Evolutionary conservation across 2,888 invertebrate genomes (phyloP).

Genomic region (Euplagia quadripunctaria): DNA sequence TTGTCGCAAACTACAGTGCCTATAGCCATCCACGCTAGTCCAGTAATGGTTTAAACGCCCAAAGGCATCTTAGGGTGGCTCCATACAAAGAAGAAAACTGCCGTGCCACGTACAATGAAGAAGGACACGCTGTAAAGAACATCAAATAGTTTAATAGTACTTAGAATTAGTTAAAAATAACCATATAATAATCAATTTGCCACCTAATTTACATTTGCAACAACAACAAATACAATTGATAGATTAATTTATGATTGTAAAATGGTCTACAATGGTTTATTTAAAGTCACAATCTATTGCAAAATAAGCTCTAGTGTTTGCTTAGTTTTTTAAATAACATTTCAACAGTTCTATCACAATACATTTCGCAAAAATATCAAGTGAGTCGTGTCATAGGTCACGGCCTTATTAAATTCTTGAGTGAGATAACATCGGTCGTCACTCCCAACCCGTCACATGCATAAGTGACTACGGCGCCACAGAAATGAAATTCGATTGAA

Average conservation of each 20-base stretch:
- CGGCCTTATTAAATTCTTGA: slow-evolving; percentile 64
- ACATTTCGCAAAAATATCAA: slow-evolving; percentile 52
- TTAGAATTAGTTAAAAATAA: no score
- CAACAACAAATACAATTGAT: no score
- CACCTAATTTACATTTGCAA: no score
- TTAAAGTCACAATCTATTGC: neutral
- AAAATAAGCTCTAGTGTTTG: neutral
- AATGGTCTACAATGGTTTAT: neutral
- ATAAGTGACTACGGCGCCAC: slow-evolving; percentile 46
- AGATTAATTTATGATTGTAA: neutral
- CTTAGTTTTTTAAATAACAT: slow-evolving; percentile 2
- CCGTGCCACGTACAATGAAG: no score
- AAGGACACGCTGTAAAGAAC: no score
- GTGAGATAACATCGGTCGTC: slow-evolving; percentile 62
- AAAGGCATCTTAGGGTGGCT: no score
- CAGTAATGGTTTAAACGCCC: no score
- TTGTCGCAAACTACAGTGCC: no score
- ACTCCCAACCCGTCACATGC: slow-evolving; percentile 39
- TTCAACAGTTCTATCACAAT: slow-evolving; percentile 37
- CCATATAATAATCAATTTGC: no score
- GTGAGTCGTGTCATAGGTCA: slow-evolving; percentile 59
- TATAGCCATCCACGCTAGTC: no score
- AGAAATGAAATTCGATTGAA: slow-evolving; percentile 67
- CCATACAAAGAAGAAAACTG: no score
- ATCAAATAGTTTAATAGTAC: no score